These are phyloP conservation scores for Hybognathus amarus DNA, from an alignment of 2,797 vertebrate species.

Conservation along the genomic window DNA sequence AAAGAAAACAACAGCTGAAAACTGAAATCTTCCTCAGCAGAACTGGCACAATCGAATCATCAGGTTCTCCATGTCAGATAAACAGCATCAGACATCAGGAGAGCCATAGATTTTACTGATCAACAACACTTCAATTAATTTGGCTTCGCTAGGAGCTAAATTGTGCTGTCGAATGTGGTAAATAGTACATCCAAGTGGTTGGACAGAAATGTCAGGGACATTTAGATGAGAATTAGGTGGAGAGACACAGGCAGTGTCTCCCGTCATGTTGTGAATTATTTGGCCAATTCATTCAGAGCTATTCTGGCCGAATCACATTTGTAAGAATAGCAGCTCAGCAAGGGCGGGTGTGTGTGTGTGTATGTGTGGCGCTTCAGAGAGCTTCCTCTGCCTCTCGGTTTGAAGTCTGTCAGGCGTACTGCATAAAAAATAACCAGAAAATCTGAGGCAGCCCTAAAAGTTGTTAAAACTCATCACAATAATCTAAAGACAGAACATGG, in stretches of 20 bases:
- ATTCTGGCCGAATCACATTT: slow-evolving; percentile 47
- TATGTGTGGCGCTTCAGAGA: background rate
- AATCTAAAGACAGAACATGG: background rate
- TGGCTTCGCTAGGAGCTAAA: slow-evolving; percentile 28
- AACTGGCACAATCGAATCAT: slow-evolving; percentile 10
- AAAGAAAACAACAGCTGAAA: slow-evolving; percentile 11
- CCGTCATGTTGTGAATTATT: slow-evolving; percentile 39
- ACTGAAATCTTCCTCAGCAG: slow-evolving; percentile 12
- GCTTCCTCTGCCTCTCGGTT: background rate
- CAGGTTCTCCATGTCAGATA: slow-evolving; percentile 33
- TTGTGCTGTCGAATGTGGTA: slow-evolving; percentile 42
- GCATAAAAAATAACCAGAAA: slow-evolving; percentile 17
- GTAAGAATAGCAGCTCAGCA: slow-evolving; percentile 37
- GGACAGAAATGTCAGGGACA: slow-evolving; percentile 42
- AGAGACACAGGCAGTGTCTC: slow-evolving; percentile 39
- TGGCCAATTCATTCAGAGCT: slow-evolving; percentile 36
- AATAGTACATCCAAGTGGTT: slow-evolving; percentile 36
- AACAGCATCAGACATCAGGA: slow-evolving; percentile 19
- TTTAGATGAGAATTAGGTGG: slow-evolving; percentile 42
- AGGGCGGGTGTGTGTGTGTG: slow-evolving; percentile 28
- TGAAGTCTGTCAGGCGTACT: slow-evolving; percentile 18
- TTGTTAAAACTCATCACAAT: background rate
- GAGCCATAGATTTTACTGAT: slow-evolving; percentile 39
- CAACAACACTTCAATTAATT: slow-evolving; percentile 38
- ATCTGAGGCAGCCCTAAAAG: background rate